Evolutionary conservation across 2,888 invertebrate species (phyloP), one percentile per base, ranked within the genome.

Genomic region (Melieria picta): DNA sequence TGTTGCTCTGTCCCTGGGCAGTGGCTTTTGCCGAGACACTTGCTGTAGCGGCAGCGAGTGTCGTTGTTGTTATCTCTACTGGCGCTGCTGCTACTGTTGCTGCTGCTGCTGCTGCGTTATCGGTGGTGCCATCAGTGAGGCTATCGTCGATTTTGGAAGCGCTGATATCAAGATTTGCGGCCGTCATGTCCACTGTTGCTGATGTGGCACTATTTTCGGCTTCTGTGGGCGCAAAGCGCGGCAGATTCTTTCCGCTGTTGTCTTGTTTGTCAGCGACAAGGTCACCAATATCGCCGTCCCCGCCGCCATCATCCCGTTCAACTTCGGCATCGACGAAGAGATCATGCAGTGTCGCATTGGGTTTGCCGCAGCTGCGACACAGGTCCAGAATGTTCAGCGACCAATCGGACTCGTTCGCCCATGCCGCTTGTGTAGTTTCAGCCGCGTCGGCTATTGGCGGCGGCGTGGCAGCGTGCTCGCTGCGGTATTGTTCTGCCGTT

Each of bases 291-390:
- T 30, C 30, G 30, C 30, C 30, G 3, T 30, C 30, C 30, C 30
- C 30, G 30, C 30, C 30, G 30, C 30, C 30, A 30, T 30, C 30
- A 30, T 46, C 5, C 9, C 45, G 46, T 74, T 61, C 30, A 30
- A 30, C 30, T 30, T 30, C 30, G 16, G 16, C 16, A 16, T 16
- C 16, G 47, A 71, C 73, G 71, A 75, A 78, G 69, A 79, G 78
- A 76, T 79, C 77, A 76, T 77, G 75, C 46, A 79, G 76, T 72
- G 75, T 75, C 55, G 68, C 74, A 73, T 77, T 77, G 60, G 75
- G 74, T 77, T 78, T 79, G 69, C 78, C 79, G 72, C 79, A 79
- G 73, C 77, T 77, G 62, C 79, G 79, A 71, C 79, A 79, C 73
- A 78, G 68, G 68, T 77, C 77, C 66, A 76, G 69, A 48, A 73